Percentiles rank a stretch among this genome's conserved stretches.
phyloP scores from a whole-genome alignment of 1,140 invertebrate genomes.

The Calliopsis andreniformis region DNA sequence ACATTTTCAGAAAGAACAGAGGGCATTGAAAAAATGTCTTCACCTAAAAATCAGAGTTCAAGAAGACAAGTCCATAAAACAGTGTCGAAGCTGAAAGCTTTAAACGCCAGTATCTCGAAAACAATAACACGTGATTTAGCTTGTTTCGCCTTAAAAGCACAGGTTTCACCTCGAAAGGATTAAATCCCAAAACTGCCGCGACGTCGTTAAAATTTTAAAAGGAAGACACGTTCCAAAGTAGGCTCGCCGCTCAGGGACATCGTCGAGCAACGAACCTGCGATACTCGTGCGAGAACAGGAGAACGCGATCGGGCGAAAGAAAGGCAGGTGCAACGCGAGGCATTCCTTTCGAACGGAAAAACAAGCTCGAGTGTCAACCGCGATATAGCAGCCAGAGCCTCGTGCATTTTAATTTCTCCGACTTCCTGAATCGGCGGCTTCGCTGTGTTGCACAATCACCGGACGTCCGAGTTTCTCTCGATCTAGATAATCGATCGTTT shows the following conservation, averaged over 20 bases:
- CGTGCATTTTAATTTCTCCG: conserved; percentile 22
- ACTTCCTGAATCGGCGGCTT: background rate
- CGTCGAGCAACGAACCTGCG: conserved; percentile 15
- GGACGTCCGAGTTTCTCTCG: conserved; percentile 15
- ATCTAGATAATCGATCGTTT: conserved; percentile 18
- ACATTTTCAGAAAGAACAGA: no score
- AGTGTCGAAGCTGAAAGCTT: no score
- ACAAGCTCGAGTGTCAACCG: background rate
- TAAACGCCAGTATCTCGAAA: no score
- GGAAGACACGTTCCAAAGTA: no score
- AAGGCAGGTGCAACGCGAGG: conserved; percentile 15
- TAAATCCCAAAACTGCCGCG: no score
- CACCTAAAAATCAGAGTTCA: no score
- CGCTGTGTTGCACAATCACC: conserved; percentile 12
- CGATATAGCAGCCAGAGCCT: background rate
- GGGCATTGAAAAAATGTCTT: no score
- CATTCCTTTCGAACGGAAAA: conserved; percentile 9
- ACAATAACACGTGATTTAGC: no score
- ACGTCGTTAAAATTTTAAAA: no score
- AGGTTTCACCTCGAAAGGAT: no score
- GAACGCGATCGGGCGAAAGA: background rate
- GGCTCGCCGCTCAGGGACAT: conserved; percentile 15
- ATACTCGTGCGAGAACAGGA: conserved; percentile 1
- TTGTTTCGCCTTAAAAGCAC: no score
- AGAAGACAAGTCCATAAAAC: no score